Base-by-base conservation (phyloP, 2,888 invertebrate species). In the Malacosoma neustria region DNA sequence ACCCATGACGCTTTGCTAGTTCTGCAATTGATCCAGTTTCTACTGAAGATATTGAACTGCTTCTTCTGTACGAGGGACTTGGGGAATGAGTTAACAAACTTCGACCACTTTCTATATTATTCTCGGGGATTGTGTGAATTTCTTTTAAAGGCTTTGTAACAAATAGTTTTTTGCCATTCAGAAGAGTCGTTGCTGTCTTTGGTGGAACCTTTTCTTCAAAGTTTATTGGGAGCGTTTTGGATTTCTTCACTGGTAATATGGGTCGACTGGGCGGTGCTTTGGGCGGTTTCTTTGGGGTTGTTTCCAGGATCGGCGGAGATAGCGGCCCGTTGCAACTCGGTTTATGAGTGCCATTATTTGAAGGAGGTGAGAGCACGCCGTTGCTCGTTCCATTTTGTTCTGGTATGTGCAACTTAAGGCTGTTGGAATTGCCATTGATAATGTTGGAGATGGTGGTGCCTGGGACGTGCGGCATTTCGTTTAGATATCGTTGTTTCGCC, bases 21-120 rank as follows among this genome's bases (percentile, higher is more conserved):
- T 86, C 87, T 35, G 84, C 75, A 42, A 87, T 87, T 3, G 84
- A 84, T 12, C 87, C 87, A 15, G 76, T 85, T 56, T 87, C 87
- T 11, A 87, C 80, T 4, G 77, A 73, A 35, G 69, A 63, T 12
- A 66, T 55, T 4, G 85, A 82, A 45, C 51, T 65, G 50, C 76
- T 85, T 43, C 82, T 71, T 50, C 65, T 72, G 39, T 74, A 81
- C 11, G 67, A 63, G 11, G 82, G 84, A 51, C 79, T 86, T 2
- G 74, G 67, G 22, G 86, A 72, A 6, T 76, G 70, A 37, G 60
- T 70, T 11, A 68, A 57, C 35, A 76, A 42, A 44, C 61, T 62
- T 39, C 59, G 72, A 40, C 66, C 67, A 61, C 65, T 72, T 37
- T 79, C 75, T 22, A 51, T 43, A 40, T 49, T 38, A 37, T 39